Conservation (phyloP, 2,113 vertebrate species). For the Sphaerodactylus townsendi region DNA sequence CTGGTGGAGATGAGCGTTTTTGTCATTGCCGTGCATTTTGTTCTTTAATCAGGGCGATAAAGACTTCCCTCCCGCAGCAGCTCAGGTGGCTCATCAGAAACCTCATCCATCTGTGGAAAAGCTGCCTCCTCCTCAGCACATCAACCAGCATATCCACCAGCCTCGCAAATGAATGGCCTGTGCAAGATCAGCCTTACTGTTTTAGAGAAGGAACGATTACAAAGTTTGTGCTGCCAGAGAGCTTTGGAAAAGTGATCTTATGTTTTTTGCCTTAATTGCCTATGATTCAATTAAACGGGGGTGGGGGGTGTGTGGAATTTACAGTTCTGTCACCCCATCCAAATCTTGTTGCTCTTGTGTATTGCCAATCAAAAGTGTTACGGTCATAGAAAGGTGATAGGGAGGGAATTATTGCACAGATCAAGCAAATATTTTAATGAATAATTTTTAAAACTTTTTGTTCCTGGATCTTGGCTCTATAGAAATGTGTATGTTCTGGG, state of each 20-base stretch:
- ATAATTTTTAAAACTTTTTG: slow-evolving; percentile 37
- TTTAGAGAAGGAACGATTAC: not conserved
- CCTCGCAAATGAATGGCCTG: slow-evolving; percentile 88
- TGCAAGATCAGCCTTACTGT: not conserved
- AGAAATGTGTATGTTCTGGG: not conserved
- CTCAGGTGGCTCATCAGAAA: slow-evolving; percentile 98
- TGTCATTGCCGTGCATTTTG: slow-evolving; percentile 10
- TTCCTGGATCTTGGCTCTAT: not conserved
- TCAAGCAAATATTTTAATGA: slow-evolving; percentile 28
- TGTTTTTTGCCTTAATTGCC: slow-evolving; percentile 51
- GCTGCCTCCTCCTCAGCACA: slow-evolving; percentile 78
- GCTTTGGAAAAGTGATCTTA: not conserved
- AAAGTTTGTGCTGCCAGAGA: slow-evolving; percentile 7
- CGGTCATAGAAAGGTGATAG: not conserved
- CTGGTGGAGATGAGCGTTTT: rapidly evolving
- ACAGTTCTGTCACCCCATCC: not conserved
- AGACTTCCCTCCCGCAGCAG: slow-evolving; percentile 95
- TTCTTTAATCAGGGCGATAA: slow-evolving; percentile 87
- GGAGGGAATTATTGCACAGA: not conserved
- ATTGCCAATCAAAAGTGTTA: slow-evolving; percentile 19
- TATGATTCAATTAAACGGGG: slow-evolving; percentile 25
- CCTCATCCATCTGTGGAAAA: slow-evolving; percentile 93
- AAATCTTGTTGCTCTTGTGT: not conserved
- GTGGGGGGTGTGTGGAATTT: not conserved
- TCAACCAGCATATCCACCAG: slow-evolving; percentile 95